Evolutionary conservation across 1,140 invertebrate species (phyloP), one percentile per base, ranked within the genome.

Genomic region (Eumaeus atala): DNA sequence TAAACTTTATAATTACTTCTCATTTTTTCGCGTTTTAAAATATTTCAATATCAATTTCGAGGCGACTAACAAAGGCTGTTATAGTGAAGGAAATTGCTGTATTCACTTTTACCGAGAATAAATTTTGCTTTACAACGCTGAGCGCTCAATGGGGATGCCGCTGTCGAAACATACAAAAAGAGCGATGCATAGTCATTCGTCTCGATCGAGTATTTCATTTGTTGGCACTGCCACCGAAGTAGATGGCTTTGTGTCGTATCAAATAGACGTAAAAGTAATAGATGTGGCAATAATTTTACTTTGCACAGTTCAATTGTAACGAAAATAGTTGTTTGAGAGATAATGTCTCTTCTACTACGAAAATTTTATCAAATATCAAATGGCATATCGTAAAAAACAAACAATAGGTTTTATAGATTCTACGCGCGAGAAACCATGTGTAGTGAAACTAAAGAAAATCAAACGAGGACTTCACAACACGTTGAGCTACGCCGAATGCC

Each of bases 131-230:
- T 73, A 72, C 71, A 74, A 63, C 53, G 63, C 59, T 59, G 58
- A 56, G 51, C 49, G 59, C 63, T 71, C 61, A 72, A 71, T 72
- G 60, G 65, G 58, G 63, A 67, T 67, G 70, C 71, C 71, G 70
- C 69, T 72, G 70, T 70, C 72, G 64, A 59, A 62, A 59, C 66
- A 64, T 71, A 74, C 65, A 77, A 80, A 77, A 74, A 77, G 69
- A 66, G 69, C 68, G 72, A 77, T 80, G 74, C 58, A 77, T 58
- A 67, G 71, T 64, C 66, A 72, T 77, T 72, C 69, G 65, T 77
- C 74, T 77, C 72, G 74, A 75, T 79, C 66, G 67, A 62, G 70
- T 72, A 75, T 74, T 75, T 75, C 69, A 77, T 77, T 80, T 76
- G 72, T 74, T 75, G 69, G 72, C 68, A 64, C 62, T 56, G 64